Evolutionary conservation across 1,140 invertebrate genomes (phyloP).

Genomic region (Triops cancriformis): DNA sequence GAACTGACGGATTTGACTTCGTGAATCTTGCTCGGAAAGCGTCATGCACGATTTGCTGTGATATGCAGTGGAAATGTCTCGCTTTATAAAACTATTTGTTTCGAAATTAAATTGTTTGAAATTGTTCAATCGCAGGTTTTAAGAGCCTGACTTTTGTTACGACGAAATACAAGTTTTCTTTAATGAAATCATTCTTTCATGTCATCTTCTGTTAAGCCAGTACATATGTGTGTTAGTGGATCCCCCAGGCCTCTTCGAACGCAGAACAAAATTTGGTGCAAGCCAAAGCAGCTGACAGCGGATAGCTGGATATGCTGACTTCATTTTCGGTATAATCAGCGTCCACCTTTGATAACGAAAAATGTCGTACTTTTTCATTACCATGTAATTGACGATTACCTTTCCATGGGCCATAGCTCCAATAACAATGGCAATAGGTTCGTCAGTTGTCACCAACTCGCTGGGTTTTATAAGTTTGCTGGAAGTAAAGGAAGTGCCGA

Average conservation of each 20-base stretch:
- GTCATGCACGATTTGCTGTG: not conserved
- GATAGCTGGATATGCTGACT: slow-evolving; percentile 90
- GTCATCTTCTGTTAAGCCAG: not conserved
- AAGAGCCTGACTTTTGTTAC: not conserved
- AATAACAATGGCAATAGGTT: slow-evolving; percentile 81
- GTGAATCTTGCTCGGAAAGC: not conserved
- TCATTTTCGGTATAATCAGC: slow-evolving; percentile 85
- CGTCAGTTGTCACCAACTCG: slow-evolving; percentile 72
- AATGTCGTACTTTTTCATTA: not conserved
- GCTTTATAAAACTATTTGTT: not conserved
- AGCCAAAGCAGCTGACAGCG: slow-evolving; percentile 88
- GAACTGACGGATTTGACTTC: not conserved
- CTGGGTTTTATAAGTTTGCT: slow-evolving; percentile 63
- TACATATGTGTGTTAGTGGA: slow-evolving; percentile 49
- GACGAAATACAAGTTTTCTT: not conserved
- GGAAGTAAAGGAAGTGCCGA: slow-evolving; percentile 81
- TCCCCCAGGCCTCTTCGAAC: slow-evolving; percentile 92
- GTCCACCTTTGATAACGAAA: slow-evolving; percentile 51
- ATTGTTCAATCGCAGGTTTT: not conserved
- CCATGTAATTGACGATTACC: slow-evolving; percentile 41
- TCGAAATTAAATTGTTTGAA: not conserved
- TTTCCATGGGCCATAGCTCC: slow-evolving; percentile 97
- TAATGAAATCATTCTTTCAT: not conserved
- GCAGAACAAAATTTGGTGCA: slow-evolving; percentile 94
- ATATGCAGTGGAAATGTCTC: not conserved